Conservation (phyloP, 2,797 vertebrate species). For the Amniataba percoides region DNA sequence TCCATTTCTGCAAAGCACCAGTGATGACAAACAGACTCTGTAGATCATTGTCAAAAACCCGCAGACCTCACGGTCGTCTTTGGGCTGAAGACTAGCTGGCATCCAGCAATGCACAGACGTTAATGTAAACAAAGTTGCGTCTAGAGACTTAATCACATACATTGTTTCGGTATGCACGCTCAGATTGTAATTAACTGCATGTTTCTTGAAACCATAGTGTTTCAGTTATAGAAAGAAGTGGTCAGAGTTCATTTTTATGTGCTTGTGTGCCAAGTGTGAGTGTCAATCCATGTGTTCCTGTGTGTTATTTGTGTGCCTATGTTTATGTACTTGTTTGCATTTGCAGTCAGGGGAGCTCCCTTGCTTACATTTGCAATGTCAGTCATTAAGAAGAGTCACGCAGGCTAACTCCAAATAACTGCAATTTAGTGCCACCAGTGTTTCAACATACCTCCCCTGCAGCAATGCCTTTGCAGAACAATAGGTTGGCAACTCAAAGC, state of each 20-base stretch:
- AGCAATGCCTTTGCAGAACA: constrained; percentile 58
- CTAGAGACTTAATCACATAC: constrained; percentile 62
- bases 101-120: constrained; percentile 44
- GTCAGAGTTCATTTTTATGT: constrained; percentile 21
- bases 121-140: constrained; percentile 66
- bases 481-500: constrained; percentile 39
- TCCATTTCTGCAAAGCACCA: constrained; percentile 19
- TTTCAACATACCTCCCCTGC: constrained; percentile 44
- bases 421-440: constrained; percentile 50
- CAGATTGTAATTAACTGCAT: constrained; percentile 58
- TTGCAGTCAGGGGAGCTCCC: constrained; percentile 43
- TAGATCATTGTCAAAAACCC: constrained; percentile 29
- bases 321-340: constrained; percentile 56
- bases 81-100: constrained; percentile 35
- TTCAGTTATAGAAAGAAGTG: constrained; percentile 20
- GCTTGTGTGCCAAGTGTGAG: constrained; percentile 27
- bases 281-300: constrained; percentile 23
- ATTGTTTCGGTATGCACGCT: constrained; percentile 51
- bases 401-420: constrained; percentile 64
- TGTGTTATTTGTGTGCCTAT: constrained; percentile 30
- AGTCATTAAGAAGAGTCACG: constrained; percentile 52
- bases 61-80: constrained; percentile 26
- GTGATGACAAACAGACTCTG: constrained; percentile 36
- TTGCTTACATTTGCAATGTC: constrained; percentile 63
- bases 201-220: constrained; percentile 42